Evolutionary conservation across 2,888 invertebrate species (phyloP), one percentile per base, ranked within the genome.

Genomic region (Tuberolachnus salignus): DNA sequence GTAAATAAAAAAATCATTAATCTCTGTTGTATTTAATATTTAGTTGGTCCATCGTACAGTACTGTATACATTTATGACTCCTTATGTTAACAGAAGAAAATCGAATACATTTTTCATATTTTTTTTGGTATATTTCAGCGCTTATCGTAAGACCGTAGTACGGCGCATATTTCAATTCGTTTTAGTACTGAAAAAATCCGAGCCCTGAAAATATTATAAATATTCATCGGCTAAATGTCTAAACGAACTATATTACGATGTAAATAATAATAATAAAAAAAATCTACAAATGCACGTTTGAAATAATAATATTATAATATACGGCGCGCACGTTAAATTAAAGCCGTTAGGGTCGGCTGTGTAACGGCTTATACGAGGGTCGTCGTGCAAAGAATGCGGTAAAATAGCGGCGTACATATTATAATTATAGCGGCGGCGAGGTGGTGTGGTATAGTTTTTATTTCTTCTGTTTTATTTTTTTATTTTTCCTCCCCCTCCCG

Each of bases 351-450:
- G 61, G 61, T 8, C 23, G 23, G 13, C 14, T 34, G 34, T 6
- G 6, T 72, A 59, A 67, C 66, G 66, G 66, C 23, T 67, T 51
- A 34, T 4, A 67, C 9, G 49, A 49, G 66, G 66, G 66, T 67
- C 66, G 66, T 67, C 66, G 26, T 67, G 49, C n/a, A 26, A 67
- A 67, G 49, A 51, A 67, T 51, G 26, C 23, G n/a, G 13, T 67
- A 46, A 19, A 67, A 67, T 67, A 67, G 34, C 34, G 34, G 34
- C 34, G 34, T 34, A 34, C 34, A 34, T 34, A 34, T 6, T 34
- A 34, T 34, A 34, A 4, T 3, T 34, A 34, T 34, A 23, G 3
- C 10, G 55, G 13, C 13, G n/a, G 19, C 16, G 26, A 23, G 57
- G 57, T 63, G 34, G 34, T 61, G 6, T 42, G n/a, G 16, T 3